A percentile compares a stretch with the other conserved stretches of the same genome.
Conservation (phyloP, 2,113 vertebrate genomes). For the Podarcis cretensis region DNA sequence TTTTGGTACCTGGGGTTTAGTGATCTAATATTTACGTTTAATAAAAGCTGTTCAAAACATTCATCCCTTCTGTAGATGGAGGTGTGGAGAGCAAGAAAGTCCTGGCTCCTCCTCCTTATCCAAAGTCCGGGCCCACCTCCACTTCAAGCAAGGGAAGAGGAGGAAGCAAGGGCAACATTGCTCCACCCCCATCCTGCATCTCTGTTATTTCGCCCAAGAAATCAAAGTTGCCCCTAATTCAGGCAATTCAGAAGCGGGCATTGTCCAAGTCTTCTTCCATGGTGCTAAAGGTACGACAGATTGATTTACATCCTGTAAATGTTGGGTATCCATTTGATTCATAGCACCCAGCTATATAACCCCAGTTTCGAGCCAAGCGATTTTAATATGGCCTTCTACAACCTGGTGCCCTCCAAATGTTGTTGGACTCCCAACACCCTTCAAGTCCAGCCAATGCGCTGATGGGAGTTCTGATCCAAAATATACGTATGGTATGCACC, state of each 20-base stretch:
- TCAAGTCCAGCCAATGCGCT: too few species aligned
- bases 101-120: not conserved
- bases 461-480: too few species aligned
- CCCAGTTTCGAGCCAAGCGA: not conserved
- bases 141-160: not conserved
- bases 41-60: not conserved
- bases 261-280: not conserved
- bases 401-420: too few species aligned
- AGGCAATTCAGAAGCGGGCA: not conserved
- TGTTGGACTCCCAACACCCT: too few species aligned
- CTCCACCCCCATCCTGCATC: constrained; percentile 57
- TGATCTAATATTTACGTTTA: not conserved
- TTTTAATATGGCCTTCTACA: too few species aligned
- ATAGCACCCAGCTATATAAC: too few species aligned
- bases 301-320: not conserved
- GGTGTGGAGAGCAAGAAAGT: not conserved
- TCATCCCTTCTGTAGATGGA: not conserved
- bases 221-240: not conserved
- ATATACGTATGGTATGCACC: too few species aligned
- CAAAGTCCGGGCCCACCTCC: not conserved
- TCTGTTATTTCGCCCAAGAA: constrained; percentile 47
- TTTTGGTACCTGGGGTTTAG: not conserved
- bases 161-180: not conserved
- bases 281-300: constrained; percentile 55
- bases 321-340: not conserved